phyloP scores from a whole-genome alignment of 2,888 invertebrate species.

The Noctuana brunneofusca region DNA sequence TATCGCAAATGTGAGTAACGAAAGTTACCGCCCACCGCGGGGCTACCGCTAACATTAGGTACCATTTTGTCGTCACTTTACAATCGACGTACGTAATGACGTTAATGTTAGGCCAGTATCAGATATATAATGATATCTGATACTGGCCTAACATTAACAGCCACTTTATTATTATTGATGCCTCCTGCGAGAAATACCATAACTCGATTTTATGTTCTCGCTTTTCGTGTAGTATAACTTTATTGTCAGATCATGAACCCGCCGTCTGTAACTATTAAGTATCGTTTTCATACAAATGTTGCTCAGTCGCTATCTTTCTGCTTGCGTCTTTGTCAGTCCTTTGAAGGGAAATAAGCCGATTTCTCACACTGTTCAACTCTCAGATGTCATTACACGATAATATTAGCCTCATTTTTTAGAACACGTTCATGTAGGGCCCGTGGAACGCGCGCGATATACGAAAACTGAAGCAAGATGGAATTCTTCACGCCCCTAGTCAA shows the following conservation, averaged over 20 bases:
- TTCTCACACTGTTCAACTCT: not conserved
- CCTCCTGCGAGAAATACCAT: conserved; percentile 46
- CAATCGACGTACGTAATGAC: conserved; percentile 60
- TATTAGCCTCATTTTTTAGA: not conserved
- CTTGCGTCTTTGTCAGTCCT: conserved; percentile 1
- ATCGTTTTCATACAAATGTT: conserved; percentile 2
- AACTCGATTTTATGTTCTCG: conserved; percentile 14
- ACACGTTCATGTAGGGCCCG: not conserved
- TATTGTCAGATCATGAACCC: conserved; percentile 36
- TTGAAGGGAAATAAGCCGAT: conserved; percentile 8
- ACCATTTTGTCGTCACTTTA: conserved; percentile 59
- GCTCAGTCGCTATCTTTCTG: not conserved
- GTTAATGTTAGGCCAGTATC: too few species aligned
- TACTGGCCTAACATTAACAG: conserved; percentile 52
- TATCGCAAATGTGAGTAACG: not conserved
- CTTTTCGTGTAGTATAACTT: conserved; percentile 12
- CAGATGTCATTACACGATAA: not conserved
- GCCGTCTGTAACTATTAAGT: conserved; percentile 2
- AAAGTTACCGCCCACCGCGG: not conserved
- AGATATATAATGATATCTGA: too few species aligned
- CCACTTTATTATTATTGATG: conserved; percentile 66
- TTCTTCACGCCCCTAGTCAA: not conserved
- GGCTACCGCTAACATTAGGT: not conserved
- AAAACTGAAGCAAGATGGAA: not conserved
- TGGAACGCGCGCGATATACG: not conserved